Base-by-base conservation (phyloP, 2,113 vertebrate genomes). In the Gobio gobio region DNA sequence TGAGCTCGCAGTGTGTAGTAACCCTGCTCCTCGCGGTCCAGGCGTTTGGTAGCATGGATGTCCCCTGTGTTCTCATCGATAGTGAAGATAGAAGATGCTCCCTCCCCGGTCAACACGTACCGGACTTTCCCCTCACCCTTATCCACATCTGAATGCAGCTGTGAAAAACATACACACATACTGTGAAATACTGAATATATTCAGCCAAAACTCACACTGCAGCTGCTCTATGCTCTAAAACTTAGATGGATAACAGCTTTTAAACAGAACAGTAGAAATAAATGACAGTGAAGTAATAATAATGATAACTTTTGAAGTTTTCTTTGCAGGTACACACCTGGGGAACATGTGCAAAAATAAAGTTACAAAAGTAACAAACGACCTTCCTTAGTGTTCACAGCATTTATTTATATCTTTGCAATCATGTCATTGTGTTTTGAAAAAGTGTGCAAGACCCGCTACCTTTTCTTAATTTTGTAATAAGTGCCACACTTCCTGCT, bases 101-200 rank as follows among this genome's bases (percentile, higher is more conserved):
- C 98, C 90, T 99, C 97, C 0, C 98, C 98, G 54, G 96, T 95
- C 90, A 99, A 92, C 92, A 99, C 96, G 88, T 99, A 99, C 94
- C 98, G 98, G 93, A 99, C 97, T 86, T 96, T 97, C 89, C 97
- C 96, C 64, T 98, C 97, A 84, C 98, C 97, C 93, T 96, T 96
- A 93, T 99, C 98, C 94, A 98, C 95, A 90, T 99, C 97, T 66
- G 98, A 99, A 94, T 99, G 98, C 78, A 99, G 96, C 98, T 99
- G 95, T 92, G 86, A 76, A 87, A 16, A 18, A 51, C 61, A 49
- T 4, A 75, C 82, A n/a, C n/a, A 66, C 45, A 29, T 20, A 20
- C 18, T 56, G 10, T 47, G 12, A 47, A 12, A 47, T 12, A 66
- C 14, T 33, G 36, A 0, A 36, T 70, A 22, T 36, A 70, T 4